Evolutionary conservation across 2,113 vertebrate genomes (phyloP).

Genomic region (Spea bombifrons): DNA sequence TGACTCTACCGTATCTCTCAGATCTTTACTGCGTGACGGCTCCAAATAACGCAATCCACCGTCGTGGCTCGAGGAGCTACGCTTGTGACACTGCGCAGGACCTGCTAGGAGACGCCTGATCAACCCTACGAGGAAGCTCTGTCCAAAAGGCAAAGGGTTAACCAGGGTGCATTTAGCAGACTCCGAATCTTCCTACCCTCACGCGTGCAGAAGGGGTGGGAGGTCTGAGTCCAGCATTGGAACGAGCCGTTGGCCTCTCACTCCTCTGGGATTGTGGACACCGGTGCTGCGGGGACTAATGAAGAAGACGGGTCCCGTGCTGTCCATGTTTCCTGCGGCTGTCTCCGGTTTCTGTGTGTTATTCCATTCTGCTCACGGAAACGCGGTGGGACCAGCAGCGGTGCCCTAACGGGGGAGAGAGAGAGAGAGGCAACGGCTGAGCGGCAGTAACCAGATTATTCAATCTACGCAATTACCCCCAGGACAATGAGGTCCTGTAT

Average conservation of each 20-base stretch:
- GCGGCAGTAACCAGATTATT: slow-evolving; percentile 63
- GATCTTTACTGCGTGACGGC: too few species aligned
- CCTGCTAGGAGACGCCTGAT: slow-evolving; percentile 19
- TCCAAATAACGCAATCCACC: too few species aligned
- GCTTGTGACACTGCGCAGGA: too few species aligned
- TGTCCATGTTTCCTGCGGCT: slow-evolving; percentile 50
- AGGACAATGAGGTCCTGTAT: too few species aligned
- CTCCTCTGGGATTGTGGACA: too few species aligned
- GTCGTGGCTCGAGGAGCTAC: too few species aligned
- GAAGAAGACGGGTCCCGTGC: slow-evolving; percentile 50
- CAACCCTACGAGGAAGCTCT: slow-evolving; percentile 41
- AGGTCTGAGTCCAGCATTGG: slow-evolving; percentile 7
- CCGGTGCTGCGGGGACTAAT: neutral
- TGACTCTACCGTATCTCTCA: neutral
- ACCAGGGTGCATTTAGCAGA: slow-evolving; percentile 27
- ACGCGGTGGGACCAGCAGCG: slow-evolving; percentile 68
- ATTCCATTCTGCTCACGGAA: slow-evolving; percentile 68
- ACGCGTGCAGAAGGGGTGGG: neutral
- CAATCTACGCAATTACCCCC: too few species aligned
- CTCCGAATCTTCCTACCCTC: slow-evolving; percentile 21
- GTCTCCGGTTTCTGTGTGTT: slow-evolving; percentile 31
- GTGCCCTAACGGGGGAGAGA: slow-evolving; percentile 5
- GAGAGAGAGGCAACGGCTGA: slow-evolving; percentile 59
- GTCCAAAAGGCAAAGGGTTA: slow-evolving; percentile 46
- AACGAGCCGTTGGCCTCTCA: slow-evolving; percentile 2